Conservation (phyloP, 2,888 invertebrate genomes). For the Perdita meconis region DNA sequence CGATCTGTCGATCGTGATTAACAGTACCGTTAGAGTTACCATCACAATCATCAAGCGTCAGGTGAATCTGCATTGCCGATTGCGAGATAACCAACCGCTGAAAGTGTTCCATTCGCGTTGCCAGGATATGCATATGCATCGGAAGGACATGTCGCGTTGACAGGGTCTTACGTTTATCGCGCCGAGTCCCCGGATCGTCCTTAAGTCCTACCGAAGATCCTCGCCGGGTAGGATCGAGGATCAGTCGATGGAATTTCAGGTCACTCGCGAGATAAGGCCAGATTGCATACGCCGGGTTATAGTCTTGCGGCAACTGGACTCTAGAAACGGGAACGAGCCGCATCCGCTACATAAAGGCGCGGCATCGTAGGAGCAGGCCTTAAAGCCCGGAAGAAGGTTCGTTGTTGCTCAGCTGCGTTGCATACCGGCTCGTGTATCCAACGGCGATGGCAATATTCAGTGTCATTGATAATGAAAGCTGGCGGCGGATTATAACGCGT, state of each 20-base stretch:
- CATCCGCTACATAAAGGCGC: constrained; percentile 76
- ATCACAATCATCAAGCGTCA: constrained; percentile 64
- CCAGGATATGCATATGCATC: constrained; percentile 14
- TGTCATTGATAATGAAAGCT: constrained; percentile 71
- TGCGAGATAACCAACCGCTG: constrained; percentile 53
- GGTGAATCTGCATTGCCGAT: constrained; percentile 46
- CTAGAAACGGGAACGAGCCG: constrained; percentile 79
- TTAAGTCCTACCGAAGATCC: constrained; percentile 43
- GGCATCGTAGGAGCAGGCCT: constrained; percentile 65
- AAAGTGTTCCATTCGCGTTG: constrained; percentile 13
- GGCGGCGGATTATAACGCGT: constrained; percentile 39
- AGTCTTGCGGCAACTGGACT: constrained; percentile 73
- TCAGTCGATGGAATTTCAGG: constrained; percentile 58
- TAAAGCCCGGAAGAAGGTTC: constrained; percentile 74
- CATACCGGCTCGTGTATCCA: constrained; percentile 16
- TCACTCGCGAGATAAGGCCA: constrained; percentile 59
- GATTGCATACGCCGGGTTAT: constrained; percentile 70
- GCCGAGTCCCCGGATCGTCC: constrained; percentile 49
- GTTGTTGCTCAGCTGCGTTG: constrained; percentile 48
- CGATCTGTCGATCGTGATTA: constrained; percentile 60
- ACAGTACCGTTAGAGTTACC: constrained; percentile 64
- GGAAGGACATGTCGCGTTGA: constrained; percentile 29
- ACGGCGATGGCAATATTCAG: constrained; percentile 58
- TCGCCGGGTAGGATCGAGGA: constrained; percentile 57
- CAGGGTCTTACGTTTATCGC: constrained; percentile 51